Conservation (phyloP, 2,797 vertebrate genomes). For the Tolypeutes matacus region DNA sequence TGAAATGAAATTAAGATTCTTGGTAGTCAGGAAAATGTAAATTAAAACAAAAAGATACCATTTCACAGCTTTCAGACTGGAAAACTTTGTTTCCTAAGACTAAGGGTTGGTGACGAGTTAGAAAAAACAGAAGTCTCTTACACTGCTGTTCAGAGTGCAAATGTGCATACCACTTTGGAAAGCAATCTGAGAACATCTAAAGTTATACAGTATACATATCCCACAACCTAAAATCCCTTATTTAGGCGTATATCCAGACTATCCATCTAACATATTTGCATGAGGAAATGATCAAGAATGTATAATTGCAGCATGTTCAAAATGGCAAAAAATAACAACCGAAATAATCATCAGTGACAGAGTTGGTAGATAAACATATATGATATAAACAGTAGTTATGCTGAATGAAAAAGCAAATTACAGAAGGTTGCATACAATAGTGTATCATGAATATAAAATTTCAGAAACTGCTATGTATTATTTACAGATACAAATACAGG, state of each 20-base stretch:
- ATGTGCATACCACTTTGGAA: not conserved
- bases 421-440: not conserved
- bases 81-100: not conserved
- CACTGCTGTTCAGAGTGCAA: not conserved
- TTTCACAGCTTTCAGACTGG: not conserved
- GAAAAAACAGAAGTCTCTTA: not conserved
- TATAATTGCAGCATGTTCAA: not conserved
- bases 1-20: constrained; percentile 4
- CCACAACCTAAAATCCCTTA: not conserved
- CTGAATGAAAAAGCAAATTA: not conserved
- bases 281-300: not conserved
- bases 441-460: not conserved
- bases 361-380: not conserved
- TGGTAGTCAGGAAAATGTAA: not conserved
- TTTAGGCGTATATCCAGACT: not conserved
- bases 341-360: not conserved
- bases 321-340: not conserved
- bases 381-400: not conserved
- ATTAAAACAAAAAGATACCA: not conserved
- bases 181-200: not conserved
- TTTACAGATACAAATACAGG: not conserved
- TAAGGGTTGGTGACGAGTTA: not conserved
- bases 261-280: not conserved
- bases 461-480: not conserved
- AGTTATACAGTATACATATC: not conserved